Percentiles rank a stretch among this genome's conserved stretches.
These are phyloP conservation scores for Macrochelys suwanniensis DNA, from an alignment of 2,797 vertebrate species.

Conservation along the genomic window DNA sequence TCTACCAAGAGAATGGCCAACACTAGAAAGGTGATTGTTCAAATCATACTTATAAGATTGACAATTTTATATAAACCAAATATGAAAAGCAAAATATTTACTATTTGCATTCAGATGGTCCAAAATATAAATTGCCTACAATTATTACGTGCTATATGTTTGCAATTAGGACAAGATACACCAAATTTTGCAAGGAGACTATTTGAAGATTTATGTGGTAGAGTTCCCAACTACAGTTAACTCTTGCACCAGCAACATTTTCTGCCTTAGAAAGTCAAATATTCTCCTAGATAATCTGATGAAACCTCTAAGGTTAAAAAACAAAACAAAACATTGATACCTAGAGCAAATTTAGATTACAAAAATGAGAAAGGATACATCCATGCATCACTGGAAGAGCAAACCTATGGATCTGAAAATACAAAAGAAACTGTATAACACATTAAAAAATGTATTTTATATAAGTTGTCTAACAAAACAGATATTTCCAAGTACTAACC, in stretches of 20 bases:
- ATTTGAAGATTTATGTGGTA: neutral
- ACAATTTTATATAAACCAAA: neutral
- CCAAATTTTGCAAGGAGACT: neutral
- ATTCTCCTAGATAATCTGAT: neutral
- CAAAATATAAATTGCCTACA: neutral
- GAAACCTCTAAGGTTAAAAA: neutral
- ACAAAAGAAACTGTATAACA: conserved; percentile 1
- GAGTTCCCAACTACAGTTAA: neutral
- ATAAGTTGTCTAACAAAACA: neutral
- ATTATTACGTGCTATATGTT: neutral
- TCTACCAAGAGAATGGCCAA: neutral
- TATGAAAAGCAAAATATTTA: neutral
- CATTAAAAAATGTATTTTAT: neutral
- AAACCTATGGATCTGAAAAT: conserved; percentile 86
- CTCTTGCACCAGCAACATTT: neutral
- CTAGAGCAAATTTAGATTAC: neutral
- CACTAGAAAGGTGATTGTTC: neutral
- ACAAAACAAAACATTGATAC: no score
- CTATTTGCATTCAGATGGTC: neutral
- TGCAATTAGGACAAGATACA: neutral
- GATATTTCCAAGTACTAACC: neutral
- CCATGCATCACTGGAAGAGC: conserved; percentile 85
- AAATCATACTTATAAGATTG: neutral
- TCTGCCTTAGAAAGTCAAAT: neutral
- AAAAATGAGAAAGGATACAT: conserved; percentile 84